Percentiles rank a stretch among this genome's conserved stretches.
Conservation (phyloP, 1,140 invertebrate genomes). For the Halesus radiatus region DNA sequence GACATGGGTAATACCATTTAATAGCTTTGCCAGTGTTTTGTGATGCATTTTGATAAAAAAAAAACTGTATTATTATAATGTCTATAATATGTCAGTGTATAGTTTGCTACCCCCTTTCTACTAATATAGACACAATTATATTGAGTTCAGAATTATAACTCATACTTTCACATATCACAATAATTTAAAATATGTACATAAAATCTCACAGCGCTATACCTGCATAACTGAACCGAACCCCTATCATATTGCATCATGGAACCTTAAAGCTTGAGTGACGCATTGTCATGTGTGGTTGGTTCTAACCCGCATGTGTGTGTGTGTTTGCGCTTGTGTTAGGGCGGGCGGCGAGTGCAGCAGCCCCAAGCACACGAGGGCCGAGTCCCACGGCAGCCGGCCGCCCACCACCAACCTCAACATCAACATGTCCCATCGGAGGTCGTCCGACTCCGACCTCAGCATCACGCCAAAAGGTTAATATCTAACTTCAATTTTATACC, state of each 20-base stretch:
- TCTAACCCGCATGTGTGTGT: conserved; percentile 56
- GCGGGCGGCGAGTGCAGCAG: conserved; percentile 45
- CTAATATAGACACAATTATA: no score
- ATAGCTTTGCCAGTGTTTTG: conserved; percentile 25
- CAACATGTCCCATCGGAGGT: conserved; percentile 79
- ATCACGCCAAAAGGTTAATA: conserved; percentile 89
- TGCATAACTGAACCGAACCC: not conserved
- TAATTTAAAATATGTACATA: no score
- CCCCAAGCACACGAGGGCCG: conserved; percentile 64
- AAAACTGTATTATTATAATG: no score
- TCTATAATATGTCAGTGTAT: no score
- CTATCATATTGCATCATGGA: conserved; percentile 11
- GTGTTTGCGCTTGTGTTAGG: conserved; percentile 51
- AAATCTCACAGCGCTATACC: not conserved
- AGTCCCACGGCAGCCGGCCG: conserved; percentile 64
- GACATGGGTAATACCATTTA: not conserved
- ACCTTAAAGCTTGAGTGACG: conserved; percentile 15
- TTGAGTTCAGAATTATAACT: no score
- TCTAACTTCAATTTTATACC: not conserved
- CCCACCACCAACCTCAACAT: conserved; percentile 70
- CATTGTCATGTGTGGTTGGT: conserved; percentile 33
- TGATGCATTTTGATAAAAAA: conserved; percentile 22
- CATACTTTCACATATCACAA: no score
- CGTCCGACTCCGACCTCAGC: conserved; percentile 94
- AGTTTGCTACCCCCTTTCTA: no score